Percentiles rank a stretch among this genome's conserved stretches.
Conservation (phyloP, 2,797 vertebrate genomes). For the Poliocrania exsul region DNA sequence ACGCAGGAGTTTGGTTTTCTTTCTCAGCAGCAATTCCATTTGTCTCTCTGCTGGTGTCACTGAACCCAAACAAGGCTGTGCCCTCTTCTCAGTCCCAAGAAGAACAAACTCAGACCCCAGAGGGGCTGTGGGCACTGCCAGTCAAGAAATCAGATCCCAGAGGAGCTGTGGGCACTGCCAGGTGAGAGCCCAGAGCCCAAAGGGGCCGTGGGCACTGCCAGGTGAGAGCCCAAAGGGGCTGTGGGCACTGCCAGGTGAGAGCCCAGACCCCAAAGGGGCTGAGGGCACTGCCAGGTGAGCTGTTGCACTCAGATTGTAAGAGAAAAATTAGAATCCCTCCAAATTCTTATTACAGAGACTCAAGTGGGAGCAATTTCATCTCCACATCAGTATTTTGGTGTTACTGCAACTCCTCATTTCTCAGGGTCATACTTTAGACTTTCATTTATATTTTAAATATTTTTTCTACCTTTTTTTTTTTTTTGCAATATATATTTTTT, state of each 20-base stretch:
- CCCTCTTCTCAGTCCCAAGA: background rate
- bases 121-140: background rate
- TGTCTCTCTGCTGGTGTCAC: background rate
- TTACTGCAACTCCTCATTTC: background rate
- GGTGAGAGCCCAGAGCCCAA: background rate
- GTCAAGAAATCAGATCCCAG: background rate
- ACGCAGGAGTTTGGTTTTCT: background rate
- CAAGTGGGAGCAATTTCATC: background rate
- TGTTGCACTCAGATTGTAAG: too few relatives aligned
- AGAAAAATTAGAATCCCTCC: background rate
- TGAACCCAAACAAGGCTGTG: background rate
- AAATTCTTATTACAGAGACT: background rate
- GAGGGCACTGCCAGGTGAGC: too few relatives aligned
- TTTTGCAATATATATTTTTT: background rate
- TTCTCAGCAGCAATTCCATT: background rate
- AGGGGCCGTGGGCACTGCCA: background rate
- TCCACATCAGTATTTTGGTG: background rate
- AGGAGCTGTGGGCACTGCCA: background rate
- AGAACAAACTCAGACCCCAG: background rate
- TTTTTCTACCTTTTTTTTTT: too few relatives aligned
- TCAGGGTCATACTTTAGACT: background rate
- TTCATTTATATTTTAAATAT: background rate
- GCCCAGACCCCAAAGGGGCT: too few relatives aligned
- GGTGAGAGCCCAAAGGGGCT: too few relatives aligned
- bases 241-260: too few relatives aligned